A percentile compares a stretch with the other conserved stretches of the same genome.
Conservation (phyloP, 1,140 invertebrate genomes). For the Portunus trituberculatus region DNA sequence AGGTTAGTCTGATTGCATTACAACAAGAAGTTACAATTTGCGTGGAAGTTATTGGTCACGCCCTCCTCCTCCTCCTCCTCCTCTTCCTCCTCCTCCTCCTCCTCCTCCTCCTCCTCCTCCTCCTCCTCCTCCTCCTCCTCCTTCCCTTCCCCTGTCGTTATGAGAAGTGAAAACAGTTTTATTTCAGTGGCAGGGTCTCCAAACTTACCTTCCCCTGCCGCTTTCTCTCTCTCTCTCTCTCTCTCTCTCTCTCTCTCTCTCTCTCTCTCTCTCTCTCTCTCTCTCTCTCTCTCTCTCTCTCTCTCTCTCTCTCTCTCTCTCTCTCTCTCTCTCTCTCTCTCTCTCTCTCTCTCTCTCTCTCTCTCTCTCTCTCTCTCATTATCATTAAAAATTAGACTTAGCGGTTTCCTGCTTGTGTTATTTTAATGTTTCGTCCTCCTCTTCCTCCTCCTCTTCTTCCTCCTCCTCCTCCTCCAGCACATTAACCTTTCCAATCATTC, state of each 20-base stretch:
- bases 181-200: no score
- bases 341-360: not conserved
- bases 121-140: no score
- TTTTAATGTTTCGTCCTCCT: not conserved
- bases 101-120: no score
- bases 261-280: not conserved
- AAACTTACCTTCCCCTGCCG: no score
- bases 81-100: no score
- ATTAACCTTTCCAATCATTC: not conserved
- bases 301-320: not conserved
- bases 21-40: not conserved
- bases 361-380: slow-evolving; percentile 1
- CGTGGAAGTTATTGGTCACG: no score
- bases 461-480: not conserved
- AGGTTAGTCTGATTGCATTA: not conserved
- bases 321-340: not conserved
- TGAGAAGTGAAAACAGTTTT: no score
- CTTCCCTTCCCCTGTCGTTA: no score
- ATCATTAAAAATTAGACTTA: not conserved
- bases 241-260: no score
- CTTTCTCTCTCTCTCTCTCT: not conserved
- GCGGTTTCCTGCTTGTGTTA: not conserved
- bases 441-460: not conserved
- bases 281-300: not conserved
- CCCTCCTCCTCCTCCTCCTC: no score